Conservation (phyloP, 2,888 invertebrate genomes). For the Lottia gigantea region DNA sequence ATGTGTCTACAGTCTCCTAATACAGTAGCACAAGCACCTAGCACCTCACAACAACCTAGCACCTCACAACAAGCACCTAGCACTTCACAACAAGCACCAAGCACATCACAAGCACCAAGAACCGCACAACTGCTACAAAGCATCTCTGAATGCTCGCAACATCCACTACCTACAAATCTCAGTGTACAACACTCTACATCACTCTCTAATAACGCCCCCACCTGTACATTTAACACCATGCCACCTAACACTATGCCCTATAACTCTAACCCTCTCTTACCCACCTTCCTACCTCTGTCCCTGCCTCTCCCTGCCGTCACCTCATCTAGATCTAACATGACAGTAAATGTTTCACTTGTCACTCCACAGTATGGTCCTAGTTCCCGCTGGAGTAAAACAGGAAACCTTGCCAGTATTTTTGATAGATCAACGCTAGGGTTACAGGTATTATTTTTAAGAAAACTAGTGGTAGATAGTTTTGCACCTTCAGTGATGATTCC, state of each 20-base stretch:
- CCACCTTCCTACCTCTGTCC: constrained; percentile 15
- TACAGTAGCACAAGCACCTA: too few relatives aligned
- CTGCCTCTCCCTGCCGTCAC: neutral
- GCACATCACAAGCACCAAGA: too few relatives aligned
- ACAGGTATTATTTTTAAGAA: constrained; percentile 42
- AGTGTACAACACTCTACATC: too few relatives aligned
- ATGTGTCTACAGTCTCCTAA: too few relatives aligned
- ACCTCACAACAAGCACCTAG: too few relatives aligned
- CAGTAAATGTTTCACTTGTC: constrained; percentile 30
- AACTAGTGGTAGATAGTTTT: too few relatives aligned
- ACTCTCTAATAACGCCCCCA: neutral
- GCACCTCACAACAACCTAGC: too few relatives aligned
- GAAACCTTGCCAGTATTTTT: constrained; percentile 47
- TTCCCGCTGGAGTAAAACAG: constrained; percentile 45
- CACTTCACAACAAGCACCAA: too few relatives aligned
- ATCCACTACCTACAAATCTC: too few relatives aligned
- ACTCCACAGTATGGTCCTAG: constrained; percentile 50
- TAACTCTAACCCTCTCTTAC: neutral
- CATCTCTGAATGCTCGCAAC: too few relatives aligned
- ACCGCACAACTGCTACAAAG: too few relatives aligned
- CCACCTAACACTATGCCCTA: neutral
- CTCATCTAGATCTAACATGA: constrained; percentile 5
- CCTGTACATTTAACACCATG: constrained; percentile 9
- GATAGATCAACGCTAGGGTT: constrained; percentile 52
- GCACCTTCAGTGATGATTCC: too few relatives aligned